A percentile compares a stretch with the other conserved stretches of the same genome.
Conservation (phyloP, 2,113 vertebrate species). For the Scalopus aquaticus region DNA sequence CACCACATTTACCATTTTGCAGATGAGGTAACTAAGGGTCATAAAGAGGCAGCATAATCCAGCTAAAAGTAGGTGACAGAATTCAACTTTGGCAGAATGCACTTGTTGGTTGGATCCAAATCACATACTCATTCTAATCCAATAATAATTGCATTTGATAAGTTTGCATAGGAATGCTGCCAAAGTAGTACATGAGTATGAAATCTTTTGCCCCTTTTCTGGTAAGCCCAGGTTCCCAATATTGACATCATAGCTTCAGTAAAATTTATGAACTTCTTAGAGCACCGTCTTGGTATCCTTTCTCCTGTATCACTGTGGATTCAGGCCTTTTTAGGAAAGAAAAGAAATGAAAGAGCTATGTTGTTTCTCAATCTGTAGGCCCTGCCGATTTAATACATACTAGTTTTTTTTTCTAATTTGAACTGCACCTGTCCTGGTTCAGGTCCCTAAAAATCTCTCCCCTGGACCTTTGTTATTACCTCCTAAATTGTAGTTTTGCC, state of each 20-base stretch:
- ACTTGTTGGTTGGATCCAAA: neutral
- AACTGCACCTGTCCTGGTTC: neutral
- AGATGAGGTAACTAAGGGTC: neutral
- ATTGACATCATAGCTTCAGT: neutral
- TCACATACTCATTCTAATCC: neutral
- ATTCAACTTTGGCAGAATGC: neutral
- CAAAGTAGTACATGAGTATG: neutral
- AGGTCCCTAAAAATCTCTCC: neutral
- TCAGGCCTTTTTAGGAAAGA: neutral
- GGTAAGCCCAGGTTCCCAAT: neutral
- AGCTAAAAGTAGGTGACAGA: neutral
- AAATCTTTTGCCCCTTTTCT: neutral
- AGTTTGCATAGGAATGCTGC: neutral
- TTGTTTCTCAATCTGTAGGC: neutral
- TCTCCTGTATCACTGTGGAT: neutral
- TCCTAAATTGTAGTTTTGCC: neutral
- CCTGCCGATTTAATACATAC: neutral
- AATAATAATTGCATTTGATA: neutral
- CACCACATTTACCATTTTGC: neutral
- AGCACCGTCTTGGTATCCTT: neutral
- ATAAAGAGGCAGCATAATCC: neutral
- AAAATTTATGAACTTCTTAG: neutral
- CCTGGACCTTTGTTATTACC: neutral
- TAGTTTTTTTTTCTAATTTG: neutral
- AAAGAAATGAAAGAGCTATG: neutral